Conservation (phyloP, 2,797 vertebrate genomes). For the Botia kubotai region DNA sequence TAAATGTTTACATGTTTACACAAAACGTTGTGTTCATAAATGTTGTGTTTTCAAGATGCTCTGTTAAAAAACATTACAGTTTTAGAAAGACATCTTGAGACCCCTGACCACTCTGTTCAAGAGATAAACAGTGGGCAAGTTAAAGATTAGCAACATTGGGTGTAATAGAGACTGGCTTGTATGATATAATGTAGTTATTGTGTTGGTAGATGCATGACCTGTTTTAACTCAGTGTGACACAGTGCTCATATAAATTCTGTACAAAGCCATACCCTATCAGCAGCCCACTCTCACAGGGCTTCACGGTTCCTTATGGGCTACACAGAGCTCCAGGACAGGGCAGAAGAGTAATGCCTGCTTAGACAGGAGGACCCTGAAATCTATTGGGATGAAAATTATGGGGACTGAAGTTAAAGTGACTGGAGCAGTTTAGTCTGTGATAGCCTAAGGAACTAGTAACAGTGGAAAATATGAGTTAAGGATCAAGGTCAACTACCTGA, state of each 20-base stretch:
- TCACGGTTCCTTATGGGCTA: not conserved
- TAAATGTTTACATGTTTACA: too few species aligned
- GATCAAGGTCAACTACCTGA: too few species aligned
- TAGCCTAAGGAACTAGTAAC: not conserved
- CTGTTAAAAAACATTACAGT: too few species aligned
- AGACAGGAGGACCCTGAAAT: conserved; percentile 29
- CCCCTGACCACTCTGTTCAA: not conserved
- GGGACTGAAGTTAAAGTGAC: conserved; percentile 2
- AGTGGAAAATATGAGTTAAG: too few species aligned
- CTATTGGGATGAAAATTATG: not conserved
- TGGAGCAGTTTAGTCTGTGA: conserved; percentile 1
- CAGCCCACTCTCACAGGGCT: conserved; percentile 16
- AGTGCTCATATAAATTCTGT: conserved; percentile 6
- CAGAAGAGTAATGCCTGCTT: conserved; percentile 14
- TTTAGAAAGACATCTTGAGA: too few species aligned
- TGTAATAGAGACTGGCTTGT: not conserved
- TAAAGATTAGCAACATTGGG: not conserved
- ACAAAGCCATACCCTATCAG: not conserved
- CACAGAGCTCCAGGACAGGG: conserved; percentile 8
- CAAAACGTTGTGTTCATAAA: too few species aligned
- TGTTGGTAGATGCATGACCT: not conserved
- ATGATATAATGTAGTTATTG: not conserved
- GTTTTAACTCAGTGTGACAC: conserved; percentile 31
- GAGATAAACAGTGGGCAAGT: not conserved
- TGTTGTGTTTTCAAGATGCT: too few species aligned